Base-by-base conservation (phyloP, 2,888 invertebrate species). In the Colletes collaris region DNA sequence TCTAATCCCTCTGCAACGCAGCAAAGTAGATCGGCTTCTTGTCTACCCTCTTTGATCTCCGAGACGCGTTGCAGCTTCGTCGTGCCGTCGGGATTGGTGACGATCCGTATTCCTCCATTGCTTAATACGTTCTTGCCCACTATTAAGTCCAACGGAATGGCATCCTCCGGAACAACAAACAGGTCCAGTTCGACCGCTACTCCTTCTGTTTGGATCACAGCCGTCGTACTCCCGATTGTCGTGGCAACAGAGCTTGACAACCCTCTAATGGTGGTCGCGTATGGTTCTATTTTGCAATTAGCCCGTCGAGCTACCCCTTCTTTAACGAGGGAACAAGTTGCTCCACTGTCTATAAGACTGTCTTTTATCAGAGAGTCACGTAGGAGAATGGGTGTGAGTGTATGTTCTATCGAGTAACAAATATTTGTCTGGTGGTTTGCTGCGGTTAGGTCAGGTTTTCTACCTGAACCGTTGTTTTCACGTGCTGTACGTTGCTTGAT, bases 161-260 rank as follows among this genome's bases (percentile, higher is more conserved):
- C 52, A 11, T 58, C 10, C 3, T 72, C 72, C 3, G 72, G 59
- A n/a, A 72, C 59, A 11, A 52, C 59, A 2, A 65, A 37, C 3
- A 65, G 7, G 7, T 73, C 62, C 3, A 73, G 19, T 55, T 73
- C 73, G 11, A 19, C 60, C 0, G 73, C n/a, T 11, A 66, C 35
- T 16, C 35, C 66, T 13, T 65, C 55, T 4, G 73, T 55, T 6
- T 73, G 67, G 2, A 67, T 55, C 6, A 59, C 46, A 6, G 53
- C 35, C 10, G 66, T 73, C 4, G 66, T 53, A 1, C 19, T n/a
- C 13, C 60, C 62, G 3, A 62, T 46, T 10, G 62, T 62, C 8
- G 16, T 46, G 6, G 13, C 40, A 35, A 6, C 13, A 0, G 49
- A 52, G 11, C 46, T 60, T 0, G 53, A 53, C 16, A 74, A 53